These are phyloP conservation scores for Scaptomyza tumidula DNA, from an alignment of 2,888 invertebrate genomes.

Conservation along the genomic window DNA sequence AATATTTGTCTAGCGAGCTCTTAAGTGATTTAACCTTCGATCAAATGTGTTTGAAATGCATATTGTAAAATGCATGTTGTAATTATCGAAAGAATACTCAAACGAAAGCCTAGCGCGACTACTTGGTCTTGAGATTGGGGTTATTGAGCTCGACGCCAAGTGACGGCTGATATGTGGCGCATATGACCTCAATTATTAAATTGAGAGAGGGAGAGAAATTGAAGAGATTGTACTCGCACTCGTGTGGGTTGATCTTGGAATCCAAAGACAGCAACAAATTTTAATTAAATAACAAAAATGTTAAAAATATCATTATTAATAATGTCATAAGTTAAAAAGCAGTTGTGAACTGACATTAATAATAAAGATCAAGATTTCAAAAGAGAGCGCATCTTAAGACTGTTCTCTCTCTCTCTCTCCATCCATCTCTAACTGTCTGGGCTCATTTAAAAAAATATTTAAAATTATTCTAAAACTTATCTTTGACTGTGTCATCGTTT, in stretches of 20 bases:
- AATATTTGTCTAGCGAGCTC: conserved; percentile 32
- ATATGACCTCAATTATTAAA: conserved; percentile 46
- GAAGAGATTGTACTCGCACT: conserved; percentile 6
- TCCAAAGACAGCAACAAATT: not conserved
- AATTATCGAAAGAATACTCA: conserved; percentile 31
- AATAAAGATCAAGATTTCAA: conserved; percentile 6
- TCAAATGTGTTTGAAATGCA: conserved; percentile 26
- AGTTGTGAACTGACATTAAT: conserved; percentile 3
- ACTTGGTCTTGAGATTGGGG: conserved; percentile 41
- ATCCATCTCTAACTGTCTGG: too few relatives aligned
- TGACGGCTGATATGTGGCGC: conserved; percentile 36
- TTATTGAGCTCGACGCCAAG: conserved; percentile 40
- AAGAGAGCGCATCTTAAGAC: not conserved
- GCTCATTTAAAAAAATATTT: conserved; percentile 13
- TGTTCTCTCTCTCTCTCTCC: conserved; percentile 10
- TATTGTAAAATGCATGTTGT: conserved; percentile 7
- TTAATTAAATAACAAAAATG: not conserved
- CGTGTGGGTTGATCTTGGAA: conserved; percentile 2
- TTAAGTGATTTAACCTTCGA: conserved; percentile 49
- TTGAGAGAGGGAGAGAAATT: conserved; percentile 1
- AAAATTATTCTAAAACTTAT: too few relatives aligned
- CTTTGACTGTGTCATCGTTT: too few relatives aligned
- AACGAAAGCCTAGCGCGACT: conserved; percentile 8
- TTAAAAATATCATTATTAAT: conserved; percentile 7
- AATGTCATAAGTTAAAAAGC: conserved; percentile 4